Conservation (phyloP, 2,888 invertebrate species). For the Hyppa rectilinea region DNA sequence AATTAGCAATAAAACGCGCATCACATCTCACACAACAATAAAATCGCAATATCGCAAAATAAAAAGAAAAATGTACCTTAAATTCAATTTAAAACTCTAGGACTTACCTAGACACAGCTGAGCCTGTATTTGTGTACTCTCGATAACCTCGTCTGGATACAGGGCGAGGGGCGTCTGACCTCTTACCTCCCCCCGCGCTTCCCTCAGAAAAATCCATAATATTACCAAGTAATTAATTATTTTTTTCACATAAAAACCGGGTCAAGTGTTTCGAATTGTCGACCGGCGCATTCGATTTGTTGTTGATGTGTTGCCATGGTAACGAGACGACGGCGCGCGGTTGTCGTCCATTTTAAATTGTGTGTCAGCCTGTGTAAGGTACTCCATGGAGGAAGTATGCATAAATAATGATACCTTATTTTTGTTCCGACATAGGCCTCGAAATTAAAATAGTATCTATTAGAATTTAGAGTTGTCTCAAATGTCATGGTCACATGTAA, state of each 20-base stretch:
- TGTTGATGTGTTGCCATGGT: slow-evolving; percentile 80
- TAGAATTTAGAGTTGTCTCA: too few relatives aligned
- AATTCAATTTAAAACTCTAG: not conserved
- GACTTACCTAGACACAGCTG: slow-evolving; percentile 80
- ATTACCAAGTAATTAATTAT: slow-evolving; percentile 62
- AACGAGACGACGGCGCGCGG: slow-evolving; percentile 65
- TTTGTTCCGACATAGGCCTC: too few relatives aligned
- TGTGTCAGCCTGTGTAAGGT: slow-evolving; percentile 26
- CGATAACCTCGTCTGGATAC: slow-evolving; percentile 85
- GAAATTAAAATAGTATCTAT: too few relatives aligned
- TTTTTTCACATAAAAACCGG: slow-evolving; percentile 73
- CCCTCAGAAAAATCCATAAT: slow-evolving; percentile 88
- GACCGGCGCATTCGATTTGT: slow-evolving; percentile 83
- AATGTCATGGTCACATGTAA: too few relatives aligned
- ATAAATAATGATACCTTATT: not conserved
- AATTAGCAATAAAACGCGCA: not conserved
- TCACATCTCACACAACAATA: not conserved
- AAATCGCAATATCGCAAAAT: not conserved
- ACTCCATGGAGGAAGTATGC: slow-evolving; percentile 19
- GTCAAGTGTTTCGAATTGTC: slow-evolving; percentile 67
- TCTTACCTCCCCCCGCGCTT: slow-evolving; percentile 77
- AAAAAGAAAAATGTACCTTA: not conserved
- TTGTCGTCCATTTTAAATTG: slow-evolving; percentile 3
- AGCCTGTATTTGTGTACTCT: slow-evolving; percentile 82
- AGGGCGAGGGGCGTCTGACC: slow-evolving; percentile 80